Evolutionary conservation across 1,140 invertebrate species (phyloP).

Genomic region (Cyphomyrmex costatus): DNA sequence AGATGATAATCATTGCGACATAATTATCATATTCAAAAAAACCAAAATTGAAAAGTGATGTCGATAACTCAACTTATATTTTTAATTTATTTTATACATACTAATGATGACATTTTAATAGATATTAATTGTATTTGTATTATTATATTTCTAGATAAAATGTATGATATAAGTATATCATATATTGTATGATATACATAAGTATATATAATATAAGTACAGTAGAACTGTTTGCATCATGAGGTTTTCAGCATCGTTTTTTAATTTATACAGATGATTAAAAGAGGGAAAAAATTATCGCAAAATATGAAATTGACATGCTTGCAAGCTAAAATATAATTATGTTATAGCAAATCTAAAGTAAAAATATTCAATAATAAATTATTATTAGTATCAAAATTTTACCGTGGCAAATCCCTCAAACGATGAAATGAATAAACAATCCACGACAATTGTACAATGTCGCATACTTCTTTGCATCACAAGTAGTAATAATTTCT

Average conservation of each 20-base stretch:
- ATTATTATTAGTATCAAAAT: neutral
- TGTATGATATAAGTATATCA: no score
- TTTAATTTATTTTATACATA: neutral
- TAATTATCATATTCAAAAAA: neutral
- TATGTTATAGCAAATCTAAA: neutral
- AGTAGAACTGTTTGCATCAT: neutral
- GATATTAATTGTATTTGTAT: neutral
- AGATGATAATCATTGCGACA: neutral
- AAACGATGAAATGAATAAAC: slow-evolving; percentile 56
- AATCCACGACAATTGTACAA: slow-evolving; percentile 36
- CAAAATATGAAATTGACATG: slow-evolving; percentile 11
- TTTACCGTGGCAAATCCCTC: slow-evolving; percentile 65
- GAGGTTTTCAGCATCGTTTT: neutral
- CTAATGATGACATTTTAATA: neutral
- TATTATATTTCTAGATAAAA: slow-evolving; percentile 5
- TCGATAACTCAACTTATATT: neutral
- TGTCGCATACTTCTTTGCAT: slow-evolving; percentile 58
- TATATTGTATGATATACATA: no score
- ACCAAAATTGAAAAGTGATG: neutral
- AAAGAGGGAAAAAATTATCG: neutral
- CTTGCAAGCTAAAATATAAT: slow-evolving; percentile 17
- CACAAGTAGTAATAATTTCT: slow-evolving; percentile 64
- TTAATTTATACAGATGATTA: neutral
- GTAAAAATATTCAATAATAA: neutral
- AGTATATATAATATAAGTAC: neutral